phyloP scores from a whole-genome alignment of 2,888 invertebrate genomes.

The Eilema griseolum region DNA sequence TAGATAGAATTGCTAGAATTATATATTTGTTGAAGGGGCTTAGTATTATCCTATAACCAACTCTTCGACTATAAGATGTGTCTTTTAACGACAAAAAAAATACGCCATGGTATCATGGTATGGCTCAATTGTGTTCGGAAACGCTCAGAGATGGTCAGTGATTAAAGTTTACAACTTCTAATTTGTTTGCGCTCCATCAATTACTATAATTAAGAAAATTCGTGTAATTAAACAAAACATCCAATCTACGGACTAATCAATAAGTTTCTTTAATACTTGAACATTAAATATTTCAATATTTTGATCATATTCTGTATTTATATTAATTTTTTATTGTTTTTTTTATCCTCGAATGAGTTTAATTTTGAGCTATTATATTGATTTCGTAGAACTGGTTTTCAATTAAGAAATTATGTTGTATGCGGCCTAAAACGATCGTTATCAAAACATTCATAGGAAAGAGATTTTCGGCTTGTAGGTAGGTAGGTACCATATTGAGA shows the following conservation, averaged over 20 bases:
- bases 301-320: constrained; percentile 24
- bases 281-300: constrained; percentile 24
- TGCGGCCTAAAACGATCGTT: constrained; percentile 16
- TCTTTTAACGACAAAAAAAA: constrained; percentile 25
- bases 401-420: constrained; percentile 28
- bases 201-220: constrained; percentile 52
- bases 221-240: constrained; percentile 42
- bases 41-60: background rate
- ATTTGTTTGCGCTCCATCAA: constrained; percentile 56
- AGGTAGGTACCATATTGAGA: background rate
- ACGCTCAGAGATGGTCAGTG: constrained; percentile 44
- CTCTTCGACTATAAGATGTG: constrained; percentile 9
- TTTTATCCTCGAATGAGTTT: constrained; percentile 26
- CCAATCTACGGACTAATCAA: constrained; percentile 28
- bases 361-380: constrained; percentile 21
- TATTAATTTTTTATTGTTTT: constrained; percentile 22
- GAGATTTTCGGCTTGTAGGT: constrained; percentile 13
- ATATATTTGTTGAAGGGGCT: background rate
- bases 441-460: constrained; percentile 8
- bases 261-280: constrained; percentile 19
- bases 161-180: constrained; percentile 57
- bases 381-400: constrained; percentile 25
- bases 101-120: constrained; percentile 12
- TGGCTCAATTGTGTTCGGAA: constrained; percentile 45
- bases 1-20: no score